Evolutionary conservation across 2,888 invertebrate genomes (phyloP), one percentile per base, ranked within the genome.

Genomic region (Eupeodes latifasciatus): DNA sequence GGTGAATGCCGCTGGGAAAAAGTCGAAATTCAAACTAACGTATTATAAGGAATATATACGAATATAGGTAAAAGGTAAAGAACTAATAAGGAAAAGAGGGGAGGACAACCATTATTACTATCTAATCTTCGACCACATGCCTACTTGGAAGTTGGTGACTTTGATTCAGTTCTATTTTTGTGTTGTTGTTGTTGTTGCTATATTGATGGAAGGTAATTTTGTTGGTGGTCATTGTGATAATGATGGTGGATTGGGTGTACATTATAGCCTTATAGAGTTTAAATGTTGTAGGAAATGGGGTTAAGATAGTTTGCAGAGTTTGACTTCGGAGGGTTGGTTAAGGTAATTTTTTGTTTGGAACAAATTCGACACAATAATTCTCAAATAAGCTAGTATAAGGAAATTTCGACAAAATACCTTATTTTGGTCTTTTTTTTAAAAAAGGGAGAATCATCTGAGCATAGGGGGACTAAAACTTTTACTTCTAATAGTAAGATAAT

Each of bases 121-220:
- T 90, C 90, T 90, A 90, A 90, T 90, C 90, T 90, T 89, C 53
- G 81, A 82, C 89, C 90, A 90, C 89, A 90, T 89, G 83, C 82
- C 85, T 74, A 75, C 27, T 72, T 72, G 59, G 44, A 72, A 86
- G 69, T 83, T 85, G 67, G 75, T 84, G 81, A 87, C 84, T 87
- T 87, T 81, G 87, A 87, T 83, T 87, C 80, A 16, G 80, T 76
- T 49, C 4, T 59, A 34, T 59, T 4, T 49, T 47, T n/a, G 4
- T 14, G 71, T 67, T 71, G 16, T 59, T 14, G 16, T 59, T 14
- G 34, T 44, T 71, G 61, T 59, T 59, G 53, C 27, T 47, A 12
- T 27, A 55, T 59, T 59, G 53, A 27, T 47, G 7, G 12, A 12
- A 6, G 34, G 19, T 14, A 11, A 10, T 74, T 47, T 44, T 79